A percentile compares a stretch with the other conserved stretches of the same genome.
Conservation (phyloP, 1,140 invertebrate genomes). For the Drosophila triauraria region DNA sequence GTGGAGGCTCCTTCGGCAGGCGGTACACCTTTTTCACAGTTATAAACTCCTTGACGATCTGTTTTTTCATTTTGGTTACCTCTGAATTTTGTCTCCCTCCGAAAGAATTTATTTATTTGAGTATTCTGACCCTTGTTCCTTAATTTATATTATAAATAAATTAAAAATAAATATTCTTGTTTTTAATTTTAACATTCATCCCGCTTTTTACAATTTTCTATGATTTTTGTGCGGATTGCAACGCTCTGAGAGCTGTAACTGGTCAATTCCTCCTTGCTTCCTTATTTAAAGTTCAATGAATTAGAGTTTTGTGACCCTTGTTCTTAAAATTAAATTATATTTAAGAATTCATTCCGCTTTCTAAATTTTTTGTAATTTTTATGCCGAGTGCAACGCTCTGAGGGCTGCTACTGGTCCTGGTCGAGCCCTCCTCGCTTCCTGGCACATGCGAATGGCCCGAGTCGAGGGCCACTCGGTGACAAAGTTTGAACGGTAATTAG, state of each 20-base stretch:
- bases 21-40: conserved; percentile 63
- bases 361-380: background rate
- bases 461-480: conserved; percentile 32
- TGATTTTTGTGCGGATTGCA: background rate
- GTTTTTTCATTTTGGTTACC: conserved; percentile 42
- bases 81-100: conserved; percentile 28
- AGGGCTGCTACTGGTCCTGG: background rate
- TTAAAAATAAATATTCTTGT: background rate
- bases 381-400: background rate
- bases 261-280: background rate
- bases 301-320: background rate
- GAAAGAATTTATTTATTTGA: conserved; percentile 1
- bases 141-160: background rate
- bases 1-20: conserved; percentile 31
- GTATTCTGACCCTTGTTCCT: background rate
- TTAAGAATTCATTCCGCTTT: background rate
- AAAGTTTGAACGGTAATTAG: conserved; percentile 48
- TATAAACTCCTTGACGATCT: conserved; percentile 43
- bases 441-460: background rate
- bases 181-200: background rate
- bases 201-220: background rate
- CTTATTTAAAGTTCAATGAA: too few relatives aligned
- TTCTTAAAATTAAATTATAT: background rate
- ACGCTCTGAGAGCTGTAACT: background rate
- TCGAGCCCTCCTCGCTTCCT: background rate